Conservation (phyloP, 2,797 vertebrate species). For the Sebastes hubbsi region DNA sequence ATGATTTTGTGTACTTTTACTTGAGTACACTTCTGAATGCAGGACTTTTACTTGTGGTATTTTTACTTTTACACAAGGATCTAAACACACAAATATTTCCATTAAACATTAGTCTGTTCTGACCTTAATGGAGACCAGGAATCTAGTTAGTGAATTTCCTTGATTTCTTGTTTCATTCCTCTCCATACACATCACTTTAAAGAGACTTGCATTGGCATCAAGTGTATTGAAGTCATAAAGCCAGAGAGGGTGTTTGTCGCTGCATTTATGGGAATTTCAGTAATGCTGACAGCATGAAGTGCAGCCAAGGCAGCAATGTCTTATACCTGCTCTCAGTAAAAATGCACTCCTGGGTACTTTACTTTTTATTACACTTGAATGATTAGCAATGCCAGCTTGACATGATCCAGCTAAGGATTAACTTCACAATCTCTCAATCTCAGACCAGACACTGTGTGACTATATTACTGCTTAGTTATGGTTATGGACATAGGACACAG, state of each 20-base stretch:
- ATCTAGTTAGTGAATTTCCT: constrained; percentile 12
- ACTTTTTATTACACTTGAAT: constrained; percentile 51
- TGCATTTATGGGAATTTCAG: constrained; percentile 57
- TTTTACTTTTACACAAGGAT: neutral
- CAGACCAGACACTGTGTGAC: constrained; percentile 7
- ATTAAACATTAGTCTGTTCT: neutral
- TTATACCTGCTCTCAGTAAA: constrained; percentile 53
- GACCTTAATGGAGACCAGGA: neutral
- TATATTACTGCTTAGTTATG: constrained; percentile 32
- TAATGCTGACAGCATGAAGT: constrained; percentile 61
- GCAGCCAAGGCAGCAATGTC: constrained; percentile 55
- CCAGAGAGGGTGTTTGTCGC: constrained; percentile 40
- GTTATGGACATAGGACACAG: constrained; percentile 6
- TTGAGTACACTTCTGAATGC: too few species aligned
- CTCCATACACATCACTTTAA: constrained; percentile 28
- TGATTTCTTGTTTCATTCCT: constrained; percentile 11
- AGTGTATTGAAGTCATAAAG: constrained; percentile 38
- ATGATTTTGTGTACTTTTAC: too few species aligned
- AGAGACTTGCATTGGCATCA: constrained; percentile 25
- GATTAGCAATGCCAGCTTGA: constrained; percentile 43
- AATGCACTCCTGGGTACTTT: constrained; percentile 48
- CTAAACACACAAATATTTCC: neutral
- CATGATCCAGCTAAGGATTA: constrained; percentile 48
- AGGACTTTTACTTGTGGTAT: neutral
- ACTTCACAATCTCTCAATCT: constrained; percentile 48